These are phyloP conservation scores for Oligia latruncula DNA, from an alignment of 2,888 invertebrate genomes.

Conservation along the genomic window DNA sequence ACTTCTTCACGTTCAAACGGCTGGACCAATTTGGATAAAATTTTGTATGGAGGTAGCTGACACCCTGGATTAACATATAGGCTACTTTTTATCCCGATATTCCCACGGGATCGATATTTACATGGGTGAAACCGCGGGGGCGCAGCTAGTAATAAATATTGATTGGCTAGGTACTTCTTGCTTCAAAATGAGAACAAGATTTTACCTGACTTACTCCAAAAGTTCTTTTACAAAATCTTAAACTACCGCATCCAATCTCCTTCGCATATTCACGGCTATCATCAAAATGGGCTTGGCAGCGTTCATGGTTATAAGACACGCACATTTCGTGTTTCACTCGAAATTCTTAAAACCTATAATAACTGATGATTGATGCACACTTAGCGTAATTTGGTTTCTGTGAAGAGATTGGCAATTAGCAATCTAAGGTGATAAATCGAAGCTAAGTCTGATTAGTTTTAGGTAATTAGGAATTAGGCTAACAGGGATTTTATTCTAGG, in stretches of 20 bases:
- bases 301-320: conserved; percentile 68
- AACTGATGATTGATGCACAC: conserved; percentile 46
- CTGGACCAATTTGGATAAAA: too few species aligned
- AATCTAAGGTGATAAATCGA: background rate
- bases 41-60: too few species aligned
- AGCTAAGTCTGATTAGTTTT: conserved; percentile 10
- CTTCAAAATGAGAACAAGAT: background rate
- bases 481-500: too few species aligned
- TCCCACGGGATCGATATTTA: too few species aligned
- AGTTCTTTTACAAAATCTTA: background rate
- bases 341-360: conserved; percentile 58
- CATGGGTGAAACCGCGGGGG: too few species aligned
- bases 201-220: background rate
- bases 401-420: conserved; percentile 18
- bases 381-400: conserved; percentile 46
- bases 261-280: conserved; percentile 12
- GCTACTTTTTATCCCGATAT: too few species aligned
- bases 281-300: conserved; percentile 59
- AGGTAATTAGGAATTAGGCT: background rate
- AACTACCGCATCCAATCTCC: conserved; percentile 29
- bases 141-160: background rate
- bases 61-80: too few species aligned
- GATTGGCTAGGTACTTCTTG: background rate
- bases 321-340: conserved; percentile 60
- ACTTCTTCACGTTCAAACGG: too few species aligned